Evolutionary conservation across 2,113 vertebrate species (phyloP), one percentile per base, ranked within the genome.

Genomic region (Geococcyx californianus): DNA sequence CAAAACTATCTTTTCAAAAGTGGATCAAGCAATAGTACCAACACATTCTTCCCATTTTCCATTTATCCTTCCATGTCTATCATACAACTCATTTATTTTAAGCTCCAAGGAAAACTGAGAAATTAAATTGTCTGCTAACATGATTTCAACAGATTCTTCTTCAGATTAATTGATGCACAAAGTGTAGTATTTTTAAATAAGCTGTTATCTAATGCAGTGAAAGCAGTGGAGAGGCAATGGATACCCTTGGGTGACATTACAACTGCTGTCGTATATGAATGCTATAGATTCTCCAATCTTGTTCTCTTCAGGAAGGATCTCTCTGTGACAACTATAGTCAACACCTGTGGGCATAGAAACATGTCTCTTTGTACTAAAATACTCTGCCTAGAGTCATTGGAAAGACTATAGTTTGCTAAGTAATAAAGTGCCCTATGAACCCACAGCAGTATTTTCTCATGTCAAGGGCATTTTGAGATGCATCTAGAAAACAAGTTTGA

Each of bases 1-100:
- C 59, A 89, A 95, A 93, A 86, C 77, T 77, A 75, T 68, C 72
- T 91, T 76, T 93, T 64, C 26, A 95, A 69, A 93, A 92, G 52
- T 34, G 25, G 60, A 79, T 59, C 73, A 85, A 94, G 47, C 56
- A 90, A 33, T 62, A 33, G 17, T 63, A 49, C 60, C 62, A 73
- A 36, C 25, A n/a, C 18, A 16, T 76, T 96, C 74, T 94, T 73
- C 38, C 54, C 44, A 38, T 73, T 26, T 92, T 64, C 68, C 38
- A 34, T 77, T 70, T 91, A 67, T 94, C 78, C 94, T 88, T 93
- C 91, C 18, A 1, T 11, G 66, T 83, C 59, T 52, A 45, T 87
- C 78, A 82, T 33, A 49, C 67, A 78, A 68, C 9, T 12, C 82
- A 64, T 80, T 86, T 75, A 83, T 68, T 94, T 87, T 69, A 76